phyloP scores from a whole-genome alignment of 2,113 vertebrate genomes.

The Agapornis roseicollis region DNA sequence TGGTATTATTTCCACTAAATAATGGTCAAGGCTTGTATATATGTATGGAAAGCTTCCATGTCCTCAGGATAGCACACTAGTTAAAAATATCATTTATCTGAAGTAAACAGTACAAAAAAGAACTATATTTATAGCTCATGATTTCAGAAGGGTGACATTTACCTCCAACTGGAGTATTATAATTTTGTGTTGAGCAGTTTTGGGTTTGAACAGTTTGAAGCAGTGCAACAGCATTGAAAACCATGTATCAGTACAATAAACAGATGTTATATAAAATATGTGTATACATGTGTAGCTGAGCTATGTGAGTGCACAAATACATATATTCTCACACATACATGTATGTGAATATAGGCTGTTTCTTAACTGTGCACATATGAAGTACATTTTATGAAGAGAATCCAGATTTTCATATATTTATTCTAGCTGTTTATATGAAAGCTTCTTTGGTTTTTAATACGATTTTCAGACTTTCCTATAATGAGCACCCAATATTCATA shows the following conservation, averaged over 20 bases:
- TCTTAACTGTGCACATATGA: constrained; percentile 23
- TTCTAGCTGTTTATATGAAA: constrained; percentile 12
- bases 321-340: constrained; percentile 14
- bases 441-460: constrained; percentile 14
- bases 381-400: constrained; percentile 4
- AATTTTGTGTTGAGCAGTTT: neutral
- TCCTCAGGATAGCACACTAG: neutral
- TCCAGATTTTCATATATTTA: constrained; percentile 21
- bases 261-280: constrained; percentile 55
- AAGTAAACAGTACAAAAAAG: constrained; percentile 30
- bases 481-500: neutral
- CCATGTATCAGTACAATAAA: constrained; percentile 6
- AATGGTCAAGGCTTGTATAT: neutral
- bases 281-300: neutral
- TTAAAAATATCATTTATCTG: constrained; percentile 23
- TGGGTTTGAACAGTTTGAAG: constrained; percentile 6
- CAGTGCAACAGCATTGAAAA: neutral
- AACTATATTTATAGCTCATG: constrained; percentile 21
- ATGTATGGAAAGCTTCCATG: constrained; percentile 13
- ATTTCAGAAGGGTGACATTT: neutral
- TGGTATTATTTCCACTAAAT: constrained; percentile 18
- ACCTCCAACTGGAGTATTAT: constrained; percentile 6
- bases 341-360: neutral
- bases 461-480: constrained; percentile 1
- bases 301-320: constrained; percentile 2